Evolutionary conservation across 2,888 invertebrate species (phyloP).

Genomic region (Microchrysa polita): DNA sequence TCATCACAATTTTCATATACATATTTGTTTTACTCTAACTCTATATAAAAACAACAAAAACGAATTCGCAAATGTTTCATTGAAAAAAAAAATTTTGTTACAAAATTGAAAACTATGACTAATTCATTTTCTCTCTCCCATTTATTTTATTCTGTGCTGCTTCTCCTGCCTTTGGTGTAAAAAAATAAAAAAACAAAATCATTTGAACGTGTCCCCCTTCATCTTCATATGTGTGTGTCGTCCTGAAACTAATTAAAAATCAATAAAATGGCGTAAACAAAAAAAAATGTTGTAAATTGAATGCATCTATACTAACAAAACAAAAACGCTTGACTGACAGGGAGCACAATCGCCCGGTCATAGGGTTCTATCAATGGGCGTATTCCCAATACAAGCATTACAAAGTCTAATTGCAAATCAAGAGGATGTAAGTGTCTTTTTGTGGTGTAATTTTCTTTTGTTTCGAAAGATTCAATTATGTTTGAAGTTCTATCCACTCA

Average conservation of each 20-base stretch:
- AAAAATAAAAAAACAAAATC: too few species aligned
- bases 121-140: slow-evolving; percentile 4
- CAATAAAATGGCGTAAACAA: neutral
- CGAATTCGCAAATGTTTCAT: too few species aligned
- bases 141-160: slow-evolving; percentile 18
- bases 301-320: neutral
- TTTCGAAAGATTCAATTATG: neutral
- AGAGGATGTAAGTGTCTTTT: slow-evolving; percentile 83
- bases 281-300: neutral
- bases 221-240: slow-evolving; percentile 2
- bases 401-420: slow-evolving; percentile 87
- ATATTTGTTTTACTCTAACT: too few species aligned
- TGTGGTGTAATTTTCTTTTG: neutral
- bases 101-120: neutral
- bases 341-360: slow-evolving; percentile 93
- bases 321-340: slow-evolving; percentile 63
- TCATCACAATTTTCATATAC: too few species aligned
- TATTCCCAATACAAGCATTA: slow-evolving; percentile 89
- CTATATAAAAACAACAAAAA: too few species aligned
- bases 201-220: neutral
- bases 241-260: neutral
- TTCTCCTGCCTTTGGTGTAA: neutral
- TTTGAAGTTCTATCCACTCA: too few species aligned
- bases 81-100: neutral
- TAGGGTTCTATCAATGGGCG: slow-evolving; percentile 89